Evolutionary conservation across 2,113 vertebrate species (phyloP).

Genomic region (Aspidoscelis tigris): DNA sequence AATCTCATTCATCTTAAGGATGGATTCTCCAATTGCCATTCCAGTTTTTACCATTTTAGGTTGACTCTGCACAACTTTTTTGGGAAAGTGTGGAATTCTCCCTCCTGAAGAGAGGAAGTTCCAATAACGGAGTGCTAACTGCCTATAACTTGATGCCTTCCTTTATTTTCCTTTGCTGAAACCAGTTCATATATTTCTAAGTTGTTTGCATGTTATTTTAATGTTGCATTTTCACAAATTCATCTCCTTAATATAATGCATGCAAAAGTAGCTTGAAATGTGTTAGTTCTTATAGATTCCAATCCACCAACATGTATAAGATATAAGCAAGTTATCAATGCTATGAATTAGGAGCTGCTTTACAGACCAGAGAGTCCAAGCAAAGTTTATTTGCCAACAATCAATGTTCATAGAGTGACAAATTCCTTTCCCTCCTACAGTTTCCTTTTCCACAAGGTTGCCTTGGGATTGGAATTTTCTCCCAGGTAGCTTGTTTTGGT

Average conservation of each 20-base stretch:
- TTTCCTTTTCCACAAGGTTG: not conserved
- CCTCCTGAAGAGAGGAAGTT: too few relatives aligned
- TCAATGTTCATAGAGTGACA: too few relatives aligned
- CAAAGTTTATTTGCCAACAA: not conserved
- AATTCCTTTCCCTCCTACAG: not conserved
- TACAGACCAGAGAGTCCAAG: not conserved
- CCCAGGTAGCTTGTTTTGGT: not conserved
- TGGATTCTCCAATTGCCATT: too few relatives aligned
- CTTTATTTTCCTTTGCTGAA: not conserved
- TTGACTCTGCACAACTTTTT: too few relatives aligned
- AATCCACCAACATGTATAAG: too few relatives aligned
- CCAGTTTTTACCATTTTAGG: too few relatives aligned
- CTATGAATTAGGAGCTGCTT: not conserved
- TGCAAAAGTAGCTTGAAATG: not conserved
- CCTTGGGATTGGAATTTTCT: too few relatives aligned
- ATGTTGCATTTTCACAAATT: not conserved
- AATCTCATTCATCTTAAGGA: too few relatives aligned
- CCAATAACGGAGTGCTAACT: too few relatives aligned
- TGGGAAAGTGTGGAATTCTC: too few relatives aligned
- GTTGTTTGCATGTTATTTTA: not conserved
- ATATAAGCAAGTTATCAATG: not conserved
- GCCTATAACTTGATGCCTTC: too few relatives aligned
- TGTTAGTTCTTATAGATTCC: too few relatives aligned
- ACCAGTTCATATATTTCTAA: not conserved
- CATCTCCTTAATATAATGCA: accelerated